These are phyloP conservation scores for Sepiola atlantica DNA, from an alignment of 2,888 invertebrate genomes.

Conservation along the genomic window DNA sequence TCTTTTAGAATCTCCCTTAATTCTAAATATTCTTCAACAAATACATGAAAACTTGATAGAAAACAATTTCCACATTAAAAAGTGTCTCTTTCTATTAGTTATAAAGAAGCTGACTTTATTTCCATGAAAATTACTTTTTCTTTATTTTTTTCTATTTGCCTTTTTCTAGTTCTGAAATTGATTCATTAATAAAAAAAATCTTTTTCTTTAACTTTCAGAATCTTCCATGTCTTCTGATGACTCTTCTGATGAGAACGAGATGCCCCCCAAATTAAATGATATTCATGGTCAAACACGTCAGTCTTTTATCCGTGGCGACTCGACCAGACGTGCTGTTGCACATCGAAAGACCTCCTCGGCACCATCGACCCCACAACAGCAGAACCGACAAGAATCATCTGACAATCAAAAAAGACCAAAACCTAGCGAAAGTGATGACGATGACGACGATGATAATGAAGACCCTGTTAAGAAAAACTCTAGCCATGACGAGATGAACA, in stretches of 20 bases:
- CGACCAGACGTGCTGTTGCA: conserved; percentile 61
- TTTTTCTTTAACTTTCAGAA: not conserved
- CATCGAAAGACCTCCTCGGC: conserved; percentile 67
- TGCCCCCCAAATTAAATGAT: conserved; percentile 50
- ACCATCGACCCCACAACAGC: conserved; percentile 64
- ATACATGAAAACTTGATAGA: too few relatives aligned
- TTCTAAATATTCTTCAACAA: too few relatives aligned
- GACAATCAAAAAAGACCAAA: not conserved
- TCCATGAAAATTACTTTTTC: not conserved
- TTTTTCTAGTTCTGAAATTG: not conserved
- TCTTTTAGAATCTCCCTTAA: too few relatives aligned
- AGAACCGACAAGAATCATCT: conserved; percentile 48
- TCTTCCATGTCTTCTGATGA: conserved; percentile 25
- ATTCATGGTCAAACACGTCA: conserved; percentile 55
- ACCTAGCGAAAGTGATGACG: not conserved
- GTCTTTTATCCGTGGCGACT: conserved; percentile 65
- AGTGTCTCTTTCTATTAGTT: not conserved
- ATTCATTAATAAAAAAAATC: not conserved
- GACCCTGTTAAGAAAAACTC: not conserved
- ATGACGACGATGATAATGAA: not conserved
- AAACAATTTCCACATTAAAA: too few relatives aligned
- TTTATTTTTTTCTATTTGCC: not conserved
- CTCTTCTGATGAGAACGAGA: conserved; percentile 35
- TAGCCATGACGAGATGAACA: not conserved
- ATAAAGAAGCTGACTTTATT: not conserved